Conservation (phyloP, 1,140 invertebrate genomes). For the Ceratitis capitata region DNA sequence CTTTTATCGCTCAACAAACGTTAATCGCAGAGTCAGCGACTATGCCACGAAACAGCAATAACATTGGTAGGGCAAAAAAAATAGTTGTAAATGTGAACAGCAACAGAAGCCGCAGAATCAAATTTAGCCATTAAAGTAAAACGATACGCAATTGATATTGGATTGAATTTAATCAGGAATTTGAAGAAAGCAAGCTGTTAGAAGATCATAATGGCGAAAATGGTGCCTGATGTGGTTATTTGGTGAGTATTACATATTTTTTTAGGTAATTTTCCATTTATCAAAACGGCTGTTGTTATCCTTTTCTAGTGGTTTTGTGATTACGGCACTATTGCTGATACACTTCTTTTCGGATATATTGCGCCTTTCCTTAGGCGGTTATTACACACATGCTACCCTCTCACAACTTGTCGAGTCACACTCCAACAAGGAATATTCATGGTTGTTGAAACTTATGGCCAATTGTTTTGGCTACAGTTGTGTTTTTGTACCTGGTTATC, state of each 20-base stretch:
- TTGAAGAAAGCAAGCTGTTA: background rate
- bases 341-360: conserved; percentile 62
- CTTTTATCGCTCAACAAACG: background rate
- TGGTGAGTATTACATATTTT: background rate
- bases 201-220: background rate
- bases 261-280: background rate
- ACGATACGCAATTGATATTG: background rate
- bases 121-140: background rate
- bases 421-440: conserved; percentile 70
- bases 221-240: background rate
- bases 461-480: conserved; percentile 92
- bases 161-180: background rate
- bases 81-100: background rate
- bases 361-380: conserved; percentile 52
- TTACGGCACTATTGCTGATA: conserved; percentile 57
- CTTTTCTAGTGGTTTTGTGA: conserved; percentile 53
- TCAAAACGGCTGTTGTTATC: background rate
- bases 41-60: background rate
- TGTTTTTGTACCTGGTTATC: conserved; percentile 84
- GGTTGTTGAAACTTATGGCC: conserved; percentile 79
- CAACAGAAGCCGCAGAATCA: background rate
- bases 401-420: conserved; percentile 61
- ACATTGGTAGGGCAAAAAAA: background rate
- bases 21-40: background rate
- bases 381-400: conserved; percentile 53